Percentiles rank a stretch among this genome's conserved stretches.
phyloP scores from a whole-genome alignment of 2,797 vertebrate genomes.

The Pelodytes ibericus region DNA sequence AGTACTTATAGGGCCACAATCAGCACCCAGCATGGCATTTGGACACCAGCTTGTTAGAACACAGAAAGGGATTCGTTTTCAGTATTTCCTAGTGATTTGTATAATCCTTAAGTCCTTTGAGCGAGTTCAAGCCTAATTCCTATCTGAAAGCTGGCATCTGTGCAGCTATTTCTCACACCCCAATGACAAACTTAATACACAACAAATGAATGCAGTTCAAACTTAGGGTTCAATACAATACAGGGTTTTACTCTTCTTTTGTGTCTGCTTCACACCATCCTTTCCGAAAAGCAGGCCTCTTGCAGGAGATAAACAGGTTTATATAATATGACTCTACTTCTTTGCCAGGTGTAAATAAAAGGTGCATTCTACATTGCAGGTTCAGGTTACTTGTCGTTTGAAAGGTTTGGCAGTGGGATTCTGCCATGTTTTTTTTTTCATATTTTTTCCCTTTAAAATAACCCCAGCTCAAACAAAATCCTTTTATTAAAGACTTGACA shows the following conservation, averaged over 20 bases:
- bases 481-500: conserved; percentile 33
- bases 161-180: conserved; percentile 62
- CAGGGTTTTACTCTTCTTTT: conserved; percentile 44
- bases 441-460: conserved; percentile 26
- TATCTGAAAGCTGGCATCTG: conserved; percentile 62
- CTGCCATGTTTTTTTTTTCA: conserved; percentile 40
- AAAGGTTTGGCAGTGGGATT: conserved; percentile 65
- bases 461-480: conserved; percentile 31
- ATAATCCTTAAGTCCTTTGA: conserved; percentile 18
- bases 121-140: conserved; percentile 47
- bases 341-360: conserved; percentile 65
- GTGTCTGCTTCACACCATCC: conserved; percentile 49
- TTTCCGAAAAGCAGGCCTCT: conserved; percentile 51
- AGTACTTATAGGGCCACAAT: too few species aligned
- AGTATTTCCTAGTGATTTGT: conserved; percentile 23
- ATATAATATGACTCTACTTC: conserved; percentile 69
- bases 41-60: too few species aligned
- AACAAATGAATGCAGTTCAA: conserved; percentile 73
- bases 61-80: conserved; percentile 23
- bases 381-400: conserved; percentile 69
- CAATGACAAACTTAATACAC: conserved; percentile 60
- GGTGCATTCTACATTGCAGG: conserved; percentile 64
- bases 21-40: too few species aligned
- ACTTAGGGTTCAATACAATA: conserved; percentile 57
- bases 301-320: conserved; percentile 72